Base-by-base conservation (phyloP, 2,888 invertebrate genomes). In the Phania funesta region DNA sequence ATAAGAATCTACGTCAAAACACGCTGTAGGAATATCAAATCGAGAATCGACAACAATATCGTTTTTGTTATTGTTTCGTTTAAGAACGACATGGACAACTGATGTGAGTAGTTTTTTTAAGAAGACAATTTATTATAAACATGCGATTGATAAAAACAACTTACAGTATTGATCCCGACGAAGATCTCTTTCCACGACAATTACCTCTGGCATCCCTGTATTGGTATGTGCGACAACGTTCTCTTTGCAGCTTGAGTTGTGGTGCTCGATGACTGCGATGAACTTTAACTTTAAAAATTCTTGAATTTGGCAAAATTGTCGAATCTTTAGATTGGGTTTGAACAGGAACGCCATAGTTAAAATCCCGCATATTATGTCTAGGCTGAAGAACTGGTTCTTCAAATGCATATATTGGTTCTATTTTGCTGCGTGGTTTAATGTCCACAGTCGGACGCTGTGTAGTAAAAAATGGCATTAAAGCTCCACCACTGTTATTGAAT, bases 91-190 rank as follows among this genome's bases (percentile, higher is more conserved):
- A n/a, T n/a, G n/a, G n/a, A n/a, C n/a, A n/a, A n/a, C n/a, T n/a
- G n/a, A n/a, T n/a, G n/a, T n/a, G n/a, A n/a, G n/a, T n/a, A n/a
- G n/a, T n/a, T n/a, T n/a, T n/a, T n/a, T n/a, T n/a, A n/a, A n/a
- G n/a, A n/a, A n/a, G n/a, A n/a, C n/a, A n/a, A n/a, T n/a, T n/a
- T n/a, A n/a, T n/a, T n/a, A n/a, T n/a, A n/a, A n/a, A n/a, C n/a
- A n/a, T n/a, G n/a, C n/a, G n/a, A n/a, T n/a, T n/a, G n/a, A n/a
- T n/a, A n/a, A n/a, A 13, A n/a, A n/a, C 3, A 38, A 13, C 89
- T 89, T 87, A 89, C 89, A 88, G 85, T 80, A 89, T 85, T 9
- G 78, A 78, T 54, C 74, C 78, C 52, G 88, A 87, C 48, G 88
- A 56, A n/a, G 85, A 86, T 44, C 87, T 85, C 29, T 85, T 87